Base-by-base conservation (phyloP, 1,140 invertebrate genomes). In the Campoletis sonorensis region DNA sequence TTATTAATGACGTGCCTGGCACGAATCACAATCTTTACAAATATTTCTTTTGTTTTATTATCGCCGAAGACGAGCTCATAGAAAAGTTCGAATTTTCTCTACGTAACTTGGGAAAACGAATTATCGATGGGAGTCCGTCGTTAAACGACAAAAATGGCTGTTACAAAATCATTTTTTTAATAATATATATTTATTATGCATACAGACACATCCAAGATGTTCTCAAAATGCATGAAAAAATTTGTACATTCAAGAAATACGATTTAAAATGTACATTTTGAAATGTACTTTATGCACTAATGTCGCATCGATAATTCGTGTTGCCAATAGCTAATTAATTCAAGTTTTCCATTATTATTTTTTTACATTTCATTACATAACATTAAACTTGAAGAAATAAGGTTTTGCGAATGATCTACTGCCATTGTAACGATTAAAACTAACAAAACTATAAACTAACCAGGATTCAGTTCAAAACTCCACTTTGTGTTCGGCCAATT, bases 401-500 rank as follows among this genome's bases (percentile, higher is more conserved):
- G 54, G 13, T 1, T 75, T 30, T 30, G 26, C 54, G 45, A 33
- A 7, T 45, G 58, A 75, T 75, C 26, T 7, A 64, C 80, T 64
- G 54, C 54, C 54, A 71, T 79, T 80, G 68, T 75, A 21, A 75
- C 33, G 72, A 80, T 81, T 85, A 1, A 58, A 58, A 58, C 18
- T 1, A 21, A 58, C 4, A 58, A 10, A 45, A 8, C 1, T 8
- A 45, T 45, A 13, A 45, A 45, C 11, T 13, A 13, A 45, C 1
- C 11, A 13, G 8, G 11, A 45, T 45, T 45, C 11, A 3, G 2
- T 45, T 45, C 40, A 10, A 37, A 4, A 37, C 5, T 33, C 30
- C 40, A 10, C 40, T 10, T 45, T 10, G 11, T 45, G 11, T 45
- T 45, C 40, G 11, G 11, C 11, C 13, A 0, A 0, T 45, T 13